phyloP scores from a whole-genome alignment of 2,888 invertebrate species.

The Baccha elongata region DNA sequence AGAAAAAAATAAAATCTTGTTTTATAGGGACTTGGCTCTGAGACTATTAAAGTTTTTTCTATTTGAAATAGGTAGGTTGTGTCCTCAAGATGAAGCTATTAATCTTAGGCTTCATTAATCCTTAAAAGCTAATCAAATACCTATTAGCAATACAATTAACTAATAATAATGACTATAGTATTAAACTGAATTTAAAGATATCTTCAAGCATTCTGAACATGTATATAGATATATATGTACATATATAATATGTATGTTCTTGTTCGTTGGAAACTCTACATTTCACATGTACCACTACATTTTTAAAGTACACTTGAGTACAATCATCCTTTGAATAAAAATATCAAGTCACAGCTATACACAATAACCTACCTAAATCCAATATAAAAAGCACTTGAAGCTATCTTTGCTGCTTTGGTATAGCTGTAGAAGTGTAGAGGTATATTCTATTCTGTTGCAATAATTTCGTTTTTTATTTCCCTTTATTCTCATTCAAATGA shows the following conservation, averaged over 20 bases:
- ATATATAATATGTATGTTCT: too few relatives aligned
- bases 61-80: too few relatives aligned
- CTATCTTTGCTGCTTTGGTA: constrained; percentile 14
- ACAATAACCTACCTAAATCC: constrained; percentile 31
- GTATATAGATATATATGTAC: background rate
- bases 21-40: background rate
- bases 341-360: constrained; percentile 20
- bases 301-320: constrained; percentile 19
- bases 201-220: background rate
- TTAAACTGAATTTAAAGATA: background rate
- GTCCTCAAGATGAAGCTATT: background rate
- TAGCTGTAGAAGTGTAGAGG: constrained; percentile 22
- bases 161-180: background rate
- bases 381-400: constrained; percentile 49
- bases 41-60: background rate
- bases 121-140: background rate
- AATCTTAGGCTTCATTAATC: constrained; percentile 10
- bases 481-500: constrained; percentile 45
- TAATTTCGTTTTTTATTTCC: constrained; percentile 26
- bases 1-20: background rate
- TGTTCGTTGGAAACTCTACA: too few relatives aligned
- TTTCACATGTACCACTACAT: background rate
- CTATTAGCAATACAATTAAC: background rate
- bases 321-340: constrained; percentile 45
- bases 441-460: constrained; percentile 34